A percentile compares a stretch with the other conserved stretches of the same genome.
phyloP scores from a whole-genome alignment of 2,113 vertebrate species.

The Nibea albiflora region DNA sequence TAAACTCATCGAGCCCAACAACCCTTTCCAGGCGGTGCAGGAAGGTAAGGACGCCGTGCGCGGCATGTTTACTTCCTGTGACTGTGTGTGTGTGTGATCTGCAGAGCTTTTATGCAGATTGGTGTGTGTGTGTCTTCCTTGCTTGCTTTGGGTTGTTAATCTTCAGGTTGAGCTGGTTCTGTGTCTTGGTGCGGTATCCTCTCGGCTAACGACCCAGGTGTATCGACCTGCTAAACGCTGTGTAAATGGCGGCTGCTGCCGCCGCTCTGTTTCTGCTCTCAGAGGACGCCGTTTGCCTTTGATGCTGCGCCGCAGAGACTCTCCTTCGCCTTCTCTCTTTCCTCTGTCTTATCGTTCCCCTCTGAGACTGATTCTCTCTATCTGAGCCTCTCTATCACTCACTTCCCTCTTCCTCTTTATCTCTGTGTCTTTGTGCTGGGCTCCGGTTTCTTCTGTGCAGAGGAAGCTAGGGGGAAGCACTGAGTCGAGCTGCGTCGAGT shows the following conservation, averaged over 20 bases:
- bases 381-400: background rate
- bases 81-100: background rate
- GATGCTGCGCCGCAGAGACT: constrained; percentile 24
- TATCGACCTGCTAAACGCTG: constrained; percentile 37
- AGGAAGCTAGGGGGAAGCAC: constrained; percentile 52
- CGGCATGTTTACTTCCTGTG: background rate
- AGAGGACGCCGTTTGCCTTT: constrained; percentile 27
- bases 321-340: constrained; percentile 14
- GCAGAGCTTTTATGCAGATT: too few relatives aligned
- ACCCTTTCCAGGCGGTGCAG: constrained; percentile 97
- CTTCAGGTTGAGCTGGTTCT: constrained; percentile 3
- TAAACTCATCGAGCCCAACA: constrained; percentile 97
- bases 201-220: constrained; percentile 41
- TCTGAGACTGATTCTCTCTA: background rate
- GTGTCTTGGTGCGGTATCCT: constrained; percentile 24
- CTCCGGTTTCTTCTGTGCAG: constrained; percentile 8
- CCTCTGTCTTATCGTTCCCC: constrained; percentile 22
- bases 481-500: constrained; percentile 23
- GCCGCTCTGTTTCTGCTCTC: constrained; percentile 9
- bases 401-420: background rate
- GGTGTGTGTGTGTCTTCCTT: background rate
- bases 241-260: constrained; percentile 4
- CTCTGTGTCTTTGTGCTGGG: background rate
- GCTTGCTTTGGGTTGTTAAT: constrained; percentile 21
- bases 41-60: constrained; percentile 89